A percentile compares a stretch with the other conserved stretches of the same genome.
Evolutionary conservation across 2,888 invertebrate genomes (phyloP).

Genomic region (Anticlea derivata): DNA sequence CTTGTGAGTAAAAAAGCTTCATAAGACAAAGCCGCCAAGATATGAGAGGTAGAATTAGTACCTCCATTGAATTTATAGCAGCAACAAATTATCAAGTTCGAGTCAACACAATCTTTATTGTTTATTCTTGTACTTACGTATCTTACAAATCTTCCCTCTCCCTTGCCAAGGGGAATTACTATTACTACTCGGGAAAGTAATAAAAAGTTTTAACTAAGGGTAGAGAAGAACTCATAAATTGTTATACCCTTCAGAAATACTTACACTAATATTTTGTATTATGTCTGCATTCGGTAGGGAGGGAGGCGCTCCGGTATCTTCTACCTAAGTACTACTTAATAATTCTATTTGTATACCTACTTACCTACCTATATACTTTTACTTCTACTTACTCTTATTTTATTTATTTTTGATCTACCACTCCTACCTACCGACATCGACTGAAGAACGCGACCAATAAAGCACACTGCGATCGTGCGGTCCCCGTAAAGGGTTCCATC

Average conservation of each 20-base stretch:
- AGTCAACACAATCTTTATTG: constrained; percentile 43
- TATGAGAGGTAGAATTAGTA: constrained; percentile 50
- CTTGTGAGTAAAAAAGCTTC: constrained; percentile 45
- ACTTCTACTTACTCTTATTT: no score
- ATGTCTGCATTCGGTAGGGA: constrained; percentile 26
- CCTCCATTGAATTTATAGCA: constrained; percentile 50
- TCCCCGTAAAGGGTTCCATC: no score
- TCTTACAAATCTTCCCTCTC: constrained; percentile 36
- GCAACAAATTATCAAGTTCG: constrained; percentile 49
- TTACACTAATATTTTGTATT: constrained; percentile 35
- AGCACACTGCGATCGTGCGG: no score
- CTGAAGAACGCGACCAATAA: no score
- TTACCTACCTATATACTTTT: no score
- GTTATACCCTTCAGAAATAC: constrained; percentile 41
- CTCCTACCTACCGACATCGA: no score
- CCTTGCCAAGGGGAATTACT: constrained; percentile 36
- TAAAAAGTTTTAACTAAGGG: constrained; percentile 49
- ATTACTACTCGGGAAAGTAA: constrained; percentile 43
- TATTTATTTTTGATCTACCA: no score
- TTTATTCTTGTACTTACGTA: constrained; percentile 41
- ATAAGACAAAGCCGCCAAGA: constrained; percentile 43
- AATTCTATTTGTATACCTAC: no score
- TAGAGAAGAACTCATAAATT: constrained; percentile 47
- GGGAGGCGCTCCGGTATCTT: constrained; percentile 20
- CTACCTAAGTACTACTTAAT: no score